These are phyloP conservation scores for Spodoptera littoralis DNA, from an alignment of 2,888 invertebrate species.

Conservation along the genomic window DNA sequence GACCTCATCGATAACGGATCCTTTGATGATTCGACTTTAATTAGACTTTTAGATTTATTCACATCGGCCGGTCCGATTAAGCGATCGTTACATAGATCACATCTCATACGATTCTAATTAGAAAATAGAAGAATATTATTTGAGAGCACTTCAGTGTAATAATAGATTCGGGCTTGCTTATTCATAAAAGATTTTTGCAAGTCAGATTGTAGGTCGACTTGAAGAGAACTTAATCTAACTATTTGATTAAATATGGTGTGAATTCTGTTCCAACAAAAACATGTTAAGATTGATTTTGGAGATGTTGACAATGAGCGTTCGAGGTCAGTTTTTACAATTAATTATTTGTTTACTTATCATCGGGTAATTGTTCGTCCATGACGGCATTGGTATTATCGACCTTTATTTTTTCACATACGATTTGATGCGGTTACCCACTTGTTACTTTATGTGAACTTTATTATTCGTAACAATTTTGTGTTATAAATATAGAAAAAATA, in stretches of 20 bases:
- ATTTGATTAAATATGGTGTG: conserved; percentile 17
- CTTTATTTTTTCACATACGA: conserved; percentile 70
- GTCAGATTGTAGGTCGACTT: conserved; percentile 15
- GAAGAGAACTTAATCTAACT: too few relatives aligned
- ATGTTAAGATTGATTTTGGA: conserved; percentile 50
- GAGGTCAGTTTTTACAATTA: conserved; percentile 79
- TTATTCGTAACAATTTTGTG: background rate
- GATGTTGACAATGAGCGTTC: conserved; percentile 76
- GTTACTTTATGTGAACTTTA: conserved; percentile 8
- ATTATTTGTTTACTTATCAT: conserved; percentile 69
- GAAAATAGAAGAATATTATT: conserved; percentile 40
- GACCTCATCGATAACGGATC: conserved; percentile 69
- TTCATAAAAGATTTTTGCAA: conserved; percentile 3
- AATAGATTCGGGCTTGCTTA: conserved; percentile 3
- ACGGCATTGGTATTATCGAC: conserved; percentile 81
- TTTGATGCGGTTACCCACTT: conserved; percentile 52
- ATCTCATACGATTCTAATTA: conserved; percentile 58
- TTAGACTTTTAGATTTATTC: conserved; percentile 65
- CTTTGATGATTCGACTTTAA: conserved; percentile 71
- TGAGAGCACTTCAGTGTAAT: conserved; percentile 8
- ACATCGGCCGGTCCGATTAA: conserved; percentile 53
- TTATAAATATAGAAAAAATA: too few relatives aligned
- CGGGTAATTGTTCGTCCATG: conserved; percentile 76
- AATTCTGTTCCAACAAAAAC: conserved; percentile 49
- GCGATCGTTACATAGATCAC: conserved; percentile 55